phyloP scores from a whole-genome alignment of 2,888 invertebrate genomes.

The Pelosia muscerda region DNA sequence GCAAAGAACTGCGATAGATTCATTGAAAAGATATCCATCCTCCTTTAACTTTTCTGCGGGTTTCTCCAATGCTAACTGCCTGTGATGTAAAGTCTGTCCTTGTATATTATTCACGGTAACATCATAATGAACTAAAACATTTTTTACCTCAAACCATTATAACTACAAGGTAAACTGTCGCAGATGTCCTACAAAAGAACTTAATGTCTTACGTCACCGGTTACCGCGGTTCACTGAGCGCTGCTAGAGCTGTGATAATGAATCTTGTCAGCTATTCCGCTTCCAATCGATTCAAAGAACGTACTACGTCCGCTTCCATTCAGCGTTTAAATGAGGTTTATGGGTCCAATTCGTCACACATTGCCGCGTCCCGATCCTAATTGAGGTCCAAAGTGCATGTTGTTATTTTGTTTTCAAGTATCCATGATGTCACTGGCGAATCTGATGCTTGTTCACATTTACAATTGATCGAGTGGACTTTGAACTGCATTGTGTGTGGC shows the following conservation, averaged over 20 bases:
- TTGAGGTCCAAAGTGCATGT: constrained; percentile 60
- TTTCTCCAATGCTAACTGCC: background rate
- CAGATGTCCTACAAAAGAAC: constrained; percentile 20
- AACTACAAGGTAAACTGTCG: constrained; percentile 1
- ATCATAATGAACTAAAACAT: background rate
- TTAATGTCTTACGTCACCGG: constrained; percentile 21
- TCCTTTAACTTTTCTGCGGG: too few species aligned
- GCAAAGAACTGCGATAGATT: too few species aligned
- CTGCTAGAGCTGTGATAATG: constrained; percentile 26
- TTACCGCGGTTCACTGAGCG: constrained; percentile 23
- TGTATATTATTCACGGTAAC: background rate
- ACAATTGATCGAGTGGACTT: constrained; percentile 74
- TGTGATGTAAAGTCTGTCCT: background rate
- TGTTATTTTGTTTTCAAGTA: constrained; percentile 56
- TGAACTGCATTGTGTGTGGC: constrained; percentile 62
- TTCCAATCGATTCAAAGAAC: constrained; percentile 34
- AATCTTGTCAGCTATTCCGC: constrained; percentile 31
- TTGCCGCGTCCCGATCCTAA: constrained; percentile 29
- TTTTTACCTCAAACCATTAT: constrained; percentile 4
- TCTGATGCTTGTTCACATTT: constrained; percentile 58
- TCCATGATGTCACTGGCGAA: constrained; percentile 59
- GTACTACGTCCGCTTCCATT: constrained; percentile 44
- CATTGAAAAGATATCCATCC: too few species aligned
- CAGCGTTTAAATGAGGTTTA: constrained; percentile 41
- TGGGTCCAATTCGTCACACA: constrained; percentile 41